A percentile compares a stretch with the other conserved stretches of the same genome.
phyloP scores from a whole-genome alignment of 2,113 vertebrate species.

The Microtus montanus region DNA sequence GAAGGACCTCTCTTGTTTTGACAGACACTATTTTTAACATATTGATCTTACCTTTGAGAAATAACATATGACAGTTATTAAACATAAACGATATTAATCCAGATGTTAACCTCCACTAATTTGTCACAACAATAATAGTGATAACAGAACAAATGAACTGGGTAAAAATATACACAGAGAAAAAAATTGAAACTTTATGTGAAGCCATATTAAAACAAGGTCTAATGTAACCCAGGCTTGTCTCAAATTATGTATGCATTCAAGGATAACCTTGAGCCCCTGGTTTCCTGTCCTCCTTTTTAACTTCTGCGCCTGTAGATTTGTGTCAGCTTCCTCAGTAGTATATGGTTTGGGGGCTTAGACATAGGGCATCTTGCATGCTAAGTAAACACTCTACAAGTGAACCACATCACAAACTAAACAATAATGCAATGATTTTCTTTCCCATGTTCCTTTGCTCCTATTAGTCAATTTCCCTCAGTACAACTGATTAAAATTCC shows the following conservation, averaged over 20 bases:
- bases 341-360: background rate
- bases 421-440: background rate
- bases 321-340: background rate
- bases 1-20: background rate
- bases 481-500: background rate
- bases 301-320: background rate
- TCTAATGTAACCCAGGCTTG: background rate
- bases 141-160: background rate
- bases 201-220: background rate
- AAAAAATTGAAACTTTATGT: slow-evolving; percentile 12
- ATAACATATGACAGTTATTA: background rate
- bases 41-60: background rate
- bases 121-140: background rate
- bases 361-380: background rate
- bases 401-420: background rate
- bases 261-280: background rate
- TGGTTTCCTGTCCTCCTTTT: background rate
- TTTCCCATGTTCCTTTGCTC: background rate
- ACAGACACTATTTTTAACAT: background rate
- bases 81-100: background rate
- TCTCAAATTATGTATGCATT: background rate
- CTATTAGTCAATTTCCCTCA: background rate
- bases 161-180: background rate
- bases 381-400: background rate
- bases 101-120: background rate